Evolutionary conservation across 2,888 invertebrate genomes (phyloP).

Genomic region (Eupithecia centaureata): DNA sequence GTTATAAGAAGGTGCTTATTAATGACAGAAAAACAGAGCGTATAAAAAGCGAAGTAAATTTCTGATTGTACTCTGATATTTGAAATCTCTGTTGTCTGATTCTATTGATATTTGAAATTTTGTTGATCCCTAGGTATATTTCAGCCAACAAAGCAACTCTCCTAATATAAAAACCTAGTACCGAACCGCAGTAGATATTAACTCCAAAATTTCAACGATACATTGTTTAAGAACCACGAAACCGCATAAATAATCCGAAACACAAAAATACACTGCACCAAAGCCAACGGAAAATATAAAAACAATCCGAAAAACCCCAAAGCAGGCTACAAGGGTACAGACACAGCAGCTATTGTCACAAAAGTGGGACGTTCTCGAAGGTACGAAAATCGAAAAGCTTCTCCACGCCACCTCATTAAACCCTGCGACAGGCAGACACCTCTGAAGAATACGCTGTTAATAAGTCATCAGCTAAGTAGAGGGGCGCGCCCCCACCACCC

Average conservation of each 20-base stretch:
- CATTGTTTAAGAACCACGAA: too few species aligned
- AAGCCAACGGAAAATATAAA: constrained; percentile 19
- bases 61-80: too few species aligned
- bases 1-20: neutral
- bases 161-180: neutral
- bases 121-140: neutral
- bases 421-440: constrained; percentile 80
- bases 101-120: too few species aligned
- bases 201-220: neutral
- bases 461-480: constrained; percentile 84
- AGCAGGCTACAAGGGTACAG: constrained; percentile 16
- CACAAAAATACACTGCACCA: constrained; percentile 2
- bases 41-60: too few species aligned
- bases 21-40: neutral
- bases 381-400: constrained; percentile 65
- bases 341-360: constrained; percentile 48
- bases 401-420: constrained; percentile 78
- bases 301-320: constrained; percentile 16
- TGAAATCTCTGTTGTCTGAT: too few species aligned
- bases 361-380: constrained; percentile 74
- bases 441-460: constrained; percentile 83
- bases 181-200: neutral
- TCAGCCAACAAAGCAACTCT: neutral
- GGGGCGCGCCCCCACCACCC: constrained; percentile 41
- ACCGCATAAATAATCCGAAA: neutral